Evolutionary conservation across 2,113 vertebrate genomes (phyloP), one percentile per base, ranked within the genome.

Genomic region (Sceloporus tristichus): DNA sequence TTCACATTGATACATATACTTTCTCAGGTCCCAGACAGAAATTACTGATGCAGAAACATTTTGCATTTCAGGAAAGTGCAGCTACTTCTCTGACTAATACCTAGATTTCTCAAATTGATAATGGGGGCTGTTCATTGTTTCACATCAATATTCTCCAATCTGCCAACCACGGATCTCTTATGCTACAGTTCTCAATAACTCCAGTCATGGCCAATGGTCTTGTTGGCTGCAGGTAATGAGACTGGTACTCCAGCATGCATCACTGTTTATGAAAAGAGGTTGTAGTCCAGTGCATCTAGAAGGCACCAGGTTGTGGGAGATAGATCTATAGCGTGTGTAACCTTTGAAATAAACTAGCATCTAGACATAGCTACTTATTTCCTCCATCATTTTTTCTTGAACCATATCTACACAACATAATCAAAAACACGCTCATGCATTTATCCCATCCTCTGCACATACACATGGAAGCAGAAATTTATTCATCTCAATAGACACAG

Each of bases 21-120:
- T 66, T 6, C 54, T 76, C 8, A 92, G 88, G 87, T 90, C 10
- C 0, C 0, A 80, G 0, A 13, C 0, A 42, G 75, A 89, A 90
- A 79, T 78, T 90, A 83, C 75, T 62, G 62, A 83, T 62, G n/a
- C 53, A 73, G 85, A 79, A 78, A 85, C 29, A 71, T 27, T 48
- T 78, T 71, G 38, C 53, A 82, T 86, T 89, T 18, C 14, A 88
- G 82, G 18, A 40, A 92, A 84, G 1, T 54, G 16, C 76, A 6
- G 0, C 5, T 3, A 27, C 48, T 89, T 71, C 25, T 87, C 82
- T 82, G 79, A 0, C 0, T 84, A 27, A 75, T 56, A 34, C 70
- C 73, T 68, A 2, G 59, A 21, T 62, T 79, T 88, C 48, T 2
- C 0, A 11, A 0, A n/a, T 14, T 75, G 86, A 2, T 1, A 62